Conservation (phyloP, 2,888 invertebrate genomes). For the Perithous albicinctus region DNA sequence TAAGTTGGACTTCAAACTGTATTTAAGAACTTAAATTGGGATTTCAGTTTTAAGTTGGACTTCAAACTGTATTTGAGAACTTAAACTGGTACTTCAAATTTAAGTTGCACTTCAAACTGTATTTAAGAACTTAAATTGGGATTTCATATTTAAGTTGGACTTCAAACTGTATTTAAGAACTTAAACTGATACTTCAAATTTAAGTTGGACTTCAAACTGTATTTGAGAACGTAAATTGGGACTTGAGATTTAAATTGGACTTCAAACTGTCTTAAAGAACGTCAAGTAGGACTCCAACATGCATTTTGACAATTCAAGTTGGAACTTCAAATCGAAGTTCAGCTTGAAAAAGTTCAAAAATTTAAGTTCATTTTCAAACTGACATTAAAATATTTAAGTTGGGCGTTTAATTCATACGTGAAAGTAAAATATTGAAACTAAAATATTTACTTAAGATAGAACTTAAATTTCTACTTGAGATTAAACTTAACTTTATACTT, state of each 20-base stretch:
- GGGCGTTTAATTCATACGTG: not conserved
- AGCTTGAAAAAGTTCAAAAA: too few species aligned
- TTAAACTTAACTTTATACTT: not conserved
- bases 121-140: not conserved
- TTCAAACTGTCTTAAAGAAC: too few species aligned
- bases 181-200: not conserved
- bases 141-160: not conserved
- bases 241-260: not conserved
- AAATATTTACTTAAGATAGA: not conserved
- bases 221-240: not conserved
- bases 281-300: too few species aligned
- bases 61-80: too few species aligned
- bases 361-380: too few species aligned
- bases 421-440: not conserved
- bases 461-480: not conserved
- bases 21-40: too few species aligned
- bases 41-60: too few species aligned
- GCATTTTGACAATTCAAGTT: too few species aligned
- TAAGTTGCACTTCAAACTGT: not conserved
- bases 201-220: not conserved
- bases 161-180: not conserved
- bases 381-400: too few species aligned
- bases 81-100: not conserved
- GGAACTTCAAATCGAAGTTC: too few species aligned
- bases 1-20: too few species aligned